Conservation (phyloP, 2,888 invertebrate species). For the Sarcophaga variegata region DNA sequence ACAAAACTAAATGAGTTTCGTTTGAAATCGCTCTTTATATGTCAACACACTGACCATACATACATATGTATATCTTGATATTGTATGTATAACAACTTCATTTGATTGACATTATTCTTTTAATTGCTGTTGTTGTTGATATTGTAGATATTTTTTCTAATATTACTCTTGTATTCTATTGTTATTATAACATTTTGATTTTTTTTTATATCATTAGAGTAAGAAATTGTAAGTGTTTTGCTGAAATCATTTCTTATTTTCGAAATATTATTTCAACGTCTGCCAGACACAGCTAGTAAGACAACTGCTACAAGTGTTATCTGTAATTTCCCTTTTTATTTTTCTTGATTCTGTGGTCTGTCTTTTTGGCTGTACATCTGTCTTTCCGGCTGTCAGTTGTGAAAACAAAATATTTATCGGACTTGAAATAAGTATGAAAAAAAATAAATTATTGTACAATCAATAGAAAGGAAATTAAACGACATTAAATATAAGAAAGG, state of each 20-base stretch:
- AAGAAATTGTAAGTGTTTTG: not conserved
- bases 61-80: not conserved
- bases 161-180: not conserved
- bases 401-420: not conserved
- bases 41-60: not conserved
- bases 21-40: not conserved
- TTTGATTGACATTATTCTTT: conserved; percentile 15
- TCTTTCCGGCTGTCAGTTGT: not conserved
- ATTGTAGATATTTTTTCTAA: not conserved
- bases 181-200: not conserved
- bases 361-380: not conserved
- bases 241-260: not conserved
- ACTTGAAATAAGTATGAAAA: not conserved
- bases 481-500: not conserved
- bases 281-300: not conserved
- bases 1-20: not conserved
- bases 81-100: not conserved
- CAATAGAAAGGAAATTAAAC: not conserved
- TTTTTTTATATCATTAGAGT: conserved; percentile 1
- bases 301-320: not conserved
- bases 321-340: not conserved
- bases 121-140: conserved; percentile 21
- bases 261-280: not conserved
- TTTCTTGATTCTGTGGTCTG: not conserved
- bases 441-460: not conserved